phyloP scores from a whole-genome alignment of 2,113 vertebrate species.

The Barbus barbus region DNA sequence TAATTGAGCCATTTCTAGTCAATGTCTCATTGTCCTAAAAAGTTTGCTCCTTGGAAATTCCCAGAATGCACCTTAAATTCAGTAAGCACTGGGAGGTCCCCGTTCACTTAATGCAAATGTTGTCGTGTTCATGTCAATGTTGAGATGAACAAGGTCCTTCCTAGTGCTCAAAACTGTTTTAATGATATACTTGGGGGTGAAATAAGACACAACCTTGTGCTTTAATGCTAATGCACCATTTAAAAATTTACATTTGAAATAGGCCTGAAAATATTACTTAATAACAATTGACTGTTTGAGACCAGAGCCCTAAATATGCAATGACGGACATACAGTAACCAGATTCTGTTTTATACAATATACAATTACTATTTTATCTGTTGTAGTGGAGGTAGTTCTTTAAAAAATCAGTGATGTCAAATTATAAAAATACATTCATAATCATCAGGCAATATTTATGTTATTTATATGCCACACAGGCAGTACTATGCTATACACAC shows the following conservation, averaged over 20 bases:
- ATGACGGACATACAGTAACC: not conserved
- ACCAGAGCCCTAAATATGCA: not conserved
- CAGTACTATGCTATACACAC: not conserved
- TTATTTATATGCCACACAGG: not conserved
- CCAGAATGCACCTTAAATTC: not conserved
- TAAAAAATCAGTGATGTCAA: not conserved
- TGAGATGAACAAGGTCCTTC: not conserved
- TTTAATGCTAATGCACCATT: not conserved
- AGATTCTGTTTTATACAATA: not conserved
- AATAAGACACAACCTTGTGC: not conserved
- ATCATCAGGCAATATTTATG: not conserved
- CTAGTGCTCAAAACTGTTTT: not conserved
- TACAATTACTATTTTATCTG: not conserved
- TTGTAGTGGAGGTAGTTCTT: not conserved
- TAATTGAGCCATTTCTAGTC: not conserved
- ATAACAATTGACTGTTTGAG: not conserved
- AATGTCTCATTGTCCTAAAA: not conserved
- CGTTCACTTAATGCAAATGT: not conserved
- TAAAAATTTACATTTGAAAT: no score
- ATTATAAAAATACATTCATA: not conserved
- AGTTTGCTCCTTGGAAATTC: not conserved
- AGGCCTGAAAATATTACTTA: not conserved
- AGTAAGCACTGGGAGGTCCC: not conserved
- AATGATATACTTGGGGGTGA: not conserved
- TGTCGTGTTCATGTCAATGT: not conserved